Evolutionary conservation across 2,888 invertebrate genomes (phyloP), one percentile per base, ranked within the genome.

Genomic region (Acleris sparsana): DNA sequence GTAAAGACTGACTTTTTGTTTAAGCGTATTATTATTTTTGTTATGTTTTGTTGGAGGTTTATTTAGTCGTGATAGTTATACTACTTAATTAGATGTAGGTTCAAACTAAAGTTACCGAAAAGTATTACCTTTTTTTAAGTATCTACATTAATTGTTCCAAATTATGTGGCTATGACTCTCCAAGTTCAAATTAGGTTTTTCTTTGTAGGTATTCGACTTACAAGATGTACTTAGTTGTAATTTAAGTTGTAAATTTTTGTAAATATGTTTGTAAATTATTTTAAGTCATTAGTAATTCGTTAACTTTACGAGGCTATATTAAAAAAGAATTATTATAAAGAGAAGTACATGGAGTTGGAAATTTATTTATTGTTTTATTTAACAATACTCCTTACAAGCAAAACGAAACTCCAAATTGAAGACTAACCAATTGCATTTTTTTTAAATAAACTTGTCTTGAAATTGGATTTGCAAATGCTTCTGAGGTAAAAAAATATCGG

Each of bases 31-130:
- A 55, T 72, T 69, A 76, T 82, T 75, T 80, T 85, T 90, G 89
- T 92, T 92, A 88, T 81, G 85, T 89, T 91, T 85, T 81, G 71
- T 78, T 79, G 87, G 80, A 89, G 79, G 67, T 92, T 90, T 92
- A 92, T 92, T 91, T 66, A 89, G 85, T 88, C 89, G 88, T 91
- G 87, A 90, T 90, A 87, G 82, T 79, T 79, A 82, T 78, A 56
- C 33, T 66, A 65, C 61, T 76, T 76, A 72, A 63, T 77, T 83
- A 84, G 78, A 76, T 65, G 70, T 85, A 82, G 81, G 77, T 80
- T 78, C 77, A 80, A 84, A 90, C 89, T 86, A 87, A 84, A 91
- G 92, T 92, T 92, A 92, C 92, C 92, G 85, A 82, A 83, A 89
- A 91, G 91, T 92, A 92, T 92, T 92, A 92, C 90, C 90, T 80